Evolutionary conservation across 2,113 vertebrate genomes (phyloP).

Genomic region (Pygoscelis adeliae): DNA sequence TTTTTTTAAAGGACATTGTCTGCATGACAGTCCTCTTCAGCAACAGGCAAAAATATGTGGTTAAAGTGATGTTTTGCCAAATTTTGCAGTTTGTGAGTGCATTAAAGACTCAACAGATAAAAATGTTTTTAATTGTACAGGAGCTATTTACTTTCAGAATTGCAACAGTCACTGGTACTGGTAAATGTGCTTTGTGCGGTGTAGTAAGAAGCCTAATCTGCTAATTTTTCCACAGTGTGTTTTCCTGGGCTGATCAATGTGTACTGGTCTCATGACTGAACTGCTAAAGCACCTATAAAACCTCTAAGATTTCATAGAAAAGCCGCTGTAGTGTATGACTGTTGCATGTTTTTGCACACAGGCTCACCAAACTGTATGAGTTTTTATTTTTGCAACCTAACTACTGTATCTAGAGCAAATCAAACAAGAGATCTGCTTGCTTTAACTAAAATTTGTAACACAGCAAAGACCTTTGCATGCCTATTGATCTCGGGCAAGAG

Average conservation of each 20-base stretch:
- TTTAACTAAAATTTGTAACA: neutral
- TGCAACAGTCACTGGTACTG: neutral
- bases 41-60: neutral
- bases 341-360: constrained; percentile 5
- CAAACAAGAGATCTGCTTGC: neutral
- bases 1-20: neutral
- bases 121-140: neutral
- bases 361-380: neutral
- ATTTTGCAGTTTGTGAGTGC: neutral
- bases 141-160: neutral
- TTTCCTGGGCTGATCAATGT: constrained; percentile 58
- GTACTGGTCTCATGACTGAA: constrained; percentile 36
- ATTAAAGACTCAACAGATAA: neutral
- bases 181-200: neutral
- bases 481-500: neutral
- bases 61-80: neutral
- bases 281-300: constrained; percentile 48
- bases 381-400: neutral
- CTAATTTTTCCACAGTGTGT: constrained; percentile 43
- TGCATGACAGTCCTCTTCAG: neutral
- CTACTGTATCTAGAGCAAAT: neutral
- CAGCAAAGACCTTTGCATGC: neutral
- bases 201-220: constrained; percentile 10
- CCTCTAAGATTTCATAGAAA: constrained; percentile 45
- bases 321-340: neutral